Percentiles rank a stretch among this genome's conserved stretches.
Evolutionary conservation across 1,140 invertebrate species (phyloP).

Genomic region (Mizuhopecten yessoensis): DNA sequence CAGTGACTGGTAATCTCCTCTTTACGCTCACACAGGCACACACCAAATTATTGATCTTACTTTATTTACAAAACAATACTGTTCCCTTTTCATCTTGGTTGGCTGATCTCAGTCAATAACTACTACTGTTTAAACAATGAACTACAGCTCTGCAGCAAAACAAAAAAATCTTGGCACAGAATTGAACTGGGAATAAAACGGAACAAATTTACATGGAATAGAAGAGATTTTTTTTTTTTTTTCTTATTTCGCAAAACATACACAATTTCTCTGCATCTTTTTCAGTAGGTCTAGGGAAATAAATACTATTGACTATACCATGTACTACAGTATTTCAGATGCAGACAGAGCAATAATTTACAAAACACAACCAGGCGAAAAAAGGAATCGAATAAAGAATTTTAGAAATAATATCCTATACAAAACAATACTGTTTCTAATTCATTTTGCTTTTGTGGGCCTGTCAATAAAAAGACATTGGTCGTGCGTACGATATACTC

Average conservation of each 20-base stretch:
- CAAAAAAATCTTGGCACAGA: neutral
- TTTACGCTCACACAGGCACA: constrained; percentile 22
- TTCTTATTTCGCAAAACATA: too few species aligned
- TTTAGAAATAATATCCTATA: too few species aligned
- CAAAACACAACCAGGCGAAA: neutral
- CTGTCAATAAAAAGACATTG: too few species aligned
- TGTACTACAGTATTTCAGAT: neutral
- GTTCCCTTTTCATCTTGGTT: neutral
- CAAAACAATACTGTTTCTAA: too few species aligned
- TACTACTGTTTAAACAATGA: neutral
- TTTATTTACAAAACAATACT: constrained; percentile 29
- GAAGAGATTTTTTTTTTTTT: neutral
- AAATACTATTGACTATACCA: too few species aligned
- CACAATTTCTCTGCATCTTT: neutral
- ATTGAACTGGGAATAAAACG: neutral
- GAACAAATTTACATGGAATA: neutral
- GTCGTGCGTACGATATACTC: neutral
- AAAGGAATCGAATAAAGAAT: neutral
- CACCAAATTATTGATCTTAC: neutral
- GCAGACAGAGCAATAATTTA: neutral
- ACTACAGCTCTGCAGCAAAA: neutral
- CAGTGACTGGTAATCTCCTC: constrained; percentile 31
- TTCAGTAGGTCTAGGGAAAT: neutral
- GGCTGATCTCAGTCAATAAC: neutral
- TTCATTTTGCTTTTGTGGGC: too few species aligned